Base-by-base conservation (phyloP, 2,888 invertebrate species). In the Callyntrura guangdongensis region DNA sequence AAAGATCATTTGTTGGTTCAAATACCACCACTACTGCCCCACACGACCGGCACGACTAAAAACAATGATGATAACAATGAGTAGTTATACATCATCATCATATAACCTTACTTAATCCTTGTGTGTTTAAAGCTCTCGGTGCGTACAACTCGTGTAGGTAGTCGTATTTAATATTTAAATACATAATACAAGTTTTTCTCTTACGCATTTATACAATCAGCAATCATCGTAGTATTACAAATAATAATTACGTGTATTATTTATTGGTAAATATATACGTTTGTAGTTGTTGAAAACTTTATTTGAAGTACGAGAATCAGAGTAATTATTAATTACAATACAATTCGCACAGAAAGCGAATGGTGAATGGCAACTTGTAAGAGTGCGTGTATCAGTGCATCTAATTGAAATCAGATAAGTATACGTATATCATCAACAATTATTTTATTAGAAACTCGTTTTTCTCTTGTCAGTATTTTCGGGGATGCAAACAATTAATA, bases 131-230 rank as follows among this genome's bases (percentile, higher is more conserved):
- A 53, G 77, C 22, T 25, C 27, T 11, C 11, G 77, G 45, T 77
- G 77, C 53, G 74, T 74, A 49, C 22, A 49, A 74, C 47, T 3
- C 11, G 72, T 17, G 72, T 45, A 3, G n/a, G 17, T 36, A 36
- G 36, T 6, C 9, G 72, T 45, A 3, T 17, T 2, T 36, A 36
- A 6, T 6, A 6, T 36, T 36, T 67, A 27, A 12, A 67, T 67
- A 72, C 11, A 53, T 49, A 53, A 77, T 22, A 53, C 3, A 9
- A n/a, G 12, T n/a, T 14, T 36, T 36, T 56, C 49, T 49, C 25
- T 77, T 49, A 77, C 53, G 77, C 49, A 74, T 49, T 77, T 77
- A 77, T 77, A 77, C 17, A 77, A 77, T 22, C 22, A 61, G 22
- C 6, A 61, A 22, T 22, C 9, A 22, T 36, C 36, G 36, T 36